phyloP scores from a whole-genome alignment of 2,797 vertebrate genomes.

The Prionace glauca region DNA sequence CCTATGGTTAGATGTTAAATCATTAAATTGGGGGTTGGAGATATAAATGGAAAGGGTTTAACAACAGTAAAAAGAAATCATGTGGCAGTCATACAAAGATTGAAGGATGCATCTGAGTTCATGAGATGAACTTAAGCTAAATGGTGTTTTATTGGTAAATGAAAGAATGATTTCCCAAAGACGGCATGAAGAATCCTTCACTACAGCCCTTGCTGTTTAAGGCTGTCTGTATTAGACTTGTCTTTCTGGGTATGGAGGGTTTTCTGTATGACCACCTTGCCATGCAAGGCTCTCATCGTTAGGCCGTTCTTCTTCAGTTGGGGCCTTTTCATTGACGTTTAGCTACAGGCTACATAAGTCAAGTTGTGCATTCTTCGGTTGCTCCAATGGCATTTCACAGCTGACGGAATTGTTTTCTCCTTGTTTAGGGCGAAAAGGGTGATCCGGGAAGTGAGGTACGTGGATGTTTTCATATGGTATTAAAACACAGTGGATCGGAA shows the following conservation, averaged over 20 bases:
- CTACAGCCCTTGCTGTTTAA: not conserved
- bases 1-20: not conserved
- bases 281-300: not conserved
- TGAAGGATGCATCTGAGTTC: not conserved
- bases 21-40: not conserved
- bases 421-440: slow-evolving; percentile 18
- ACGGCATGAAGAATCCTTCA: no score
- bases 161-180: not conserved
- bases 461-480: not conserved
- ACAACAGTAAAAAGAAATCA: not conserved
- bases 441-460: slow-evolving; percentile 28
- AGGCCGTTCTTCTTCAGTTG: not conserved
- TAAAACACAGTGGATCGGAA: not conserved
- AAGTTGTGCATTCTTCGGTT: not conserved
- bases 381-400: not conserved
- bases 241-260: not conserved
- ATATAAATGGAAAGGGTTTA: not conserved
- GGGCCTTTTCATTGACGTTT: not conserved
- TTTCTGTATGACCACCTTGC: not conserved
- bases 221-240: not conserved
- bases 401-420: not conserved
- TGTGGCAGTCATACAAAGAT: not conserved
- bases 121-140: not conserved
- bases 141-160: not conserved
- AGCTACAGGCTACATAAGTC: not conserved